Base-by-base conservation (phyloP, 1,140 invertebrate genomes). In the Panagrolaimus sp. region DNA sequence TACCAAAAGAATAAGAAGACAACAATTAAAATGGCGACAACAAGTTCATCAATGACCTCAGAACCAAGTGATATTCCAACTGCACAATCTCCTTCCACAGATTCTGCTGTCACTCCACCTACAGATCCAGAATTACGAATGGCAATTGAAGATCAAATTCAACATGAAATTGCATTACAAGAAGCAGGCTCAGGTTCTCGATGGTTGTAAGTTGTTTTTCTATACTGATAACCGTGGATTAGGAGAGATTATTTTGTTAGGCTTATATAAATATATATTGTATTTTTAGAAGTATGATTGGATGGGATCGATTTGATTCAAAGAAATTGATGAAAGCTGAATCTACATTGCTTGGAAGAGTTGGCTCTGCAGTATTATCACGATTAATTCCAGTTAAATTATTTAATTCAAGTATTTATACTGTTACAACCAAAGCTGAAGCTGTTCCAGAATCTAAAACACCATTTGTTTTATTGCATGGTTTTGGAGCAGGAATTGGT, bases 401-500 rank as follows among this genome's bases (percentile, higher is more conserved):
- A 17, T 74, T 71, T 52, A 70, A 76, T 48, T 72, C 78, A 45
- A 63, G 67, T 0, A 67, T 81, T 14, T 71, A 78, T 43, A 81
- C 79, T 14, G 17, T 81, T 8, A 73, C 78, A 9, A 70, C 67
- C 15, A 70, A 74, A 63, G 70, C 73, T 14, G 43, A 65, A 7
- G 46, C 21, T 38, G 58, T 44, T 1, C 66, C 67, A 15, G 68
- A 71, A 21, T 28, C 65, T 12, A 24, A 73, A 24, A 66, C 48
- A 38, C 43, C 58, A 14, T 84, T 97, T 45, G 90, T 98, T 26
- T 78, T 98, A 74, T 83, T 98, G 10, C 95, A 98, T 86, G 95
- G 95, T 1, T 88, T 97, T 78, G 94, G 91, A n/a, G 89, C 93
- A 1, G 94, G 93, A 6, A 88, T 95, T 45, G 94, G 32, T n/a